Evolutionary conservation across 1,140 invertebrate species (phyloP).

Genomic region (Bombus sibiricus): DNA sequence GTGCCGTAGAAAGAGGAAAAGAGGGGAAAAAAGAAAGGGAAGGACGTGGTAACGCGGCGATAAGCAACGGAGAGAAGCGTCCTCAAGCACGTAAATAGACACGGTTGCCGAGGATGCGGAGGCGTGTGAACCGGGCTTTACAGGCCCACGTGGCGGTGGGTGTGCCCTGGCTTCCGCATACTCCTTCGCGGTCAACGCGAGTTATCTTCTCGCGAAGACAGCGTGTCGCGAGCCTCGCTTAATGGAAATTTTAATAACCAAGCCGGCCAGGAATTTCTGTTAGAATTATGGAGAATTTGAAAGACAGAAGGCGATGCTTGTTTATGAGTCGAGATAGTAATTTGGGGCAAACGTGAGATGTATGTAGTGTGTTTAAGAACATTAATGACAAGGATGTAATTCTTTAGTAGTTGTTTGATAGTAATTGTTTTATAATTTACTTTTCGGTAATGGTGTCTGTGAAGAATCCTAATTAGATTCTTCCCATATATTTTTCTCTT

Average conservation of each 20-base stretch:
- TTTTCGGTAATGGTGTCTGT: no score
- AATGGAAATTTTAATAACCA: constrained; percentile 25
- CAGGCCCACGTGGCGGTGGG: constrained; percentile 68
- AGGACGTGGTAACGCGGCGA: neutral
- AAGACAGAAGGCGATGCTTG: neutral
- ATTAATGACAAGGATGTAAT: no score
- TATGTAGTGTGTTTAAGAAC: no score
- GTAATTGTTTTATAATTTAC: no score
- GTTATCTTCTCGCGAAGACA: constrained; percentile 51
- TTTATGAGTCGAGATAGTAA: neutral
- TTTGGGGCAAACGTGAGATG: no score
- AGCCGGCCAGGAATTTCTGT: no score
- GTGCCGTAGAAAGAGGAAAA: constrained; percentile 12
- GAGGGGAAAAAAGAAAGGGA: neutral
- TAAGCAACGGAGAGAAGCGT: neutral
- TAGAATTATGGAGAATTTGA: neutral
- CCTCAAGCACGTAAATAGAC: constrained; percentile 63
- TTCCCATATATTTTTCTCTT: no score
- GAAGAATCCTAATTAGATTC: no score
- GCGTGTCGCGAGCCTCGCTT: constrained; percentile 36
- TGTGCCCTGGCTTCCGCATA: constrained; percentile 77
- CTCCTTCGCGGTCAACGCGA: constrained; percentile 66
- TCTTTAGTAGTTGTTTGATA: no score
- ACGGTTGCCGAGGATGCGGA: constrained; percentile 56
- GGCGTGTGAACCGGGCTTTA: constrained; percentile 71